Base-by-base conservation (phyloP, 2,888 invertebrate genomes). In the Sisyra nigra region DNA sequence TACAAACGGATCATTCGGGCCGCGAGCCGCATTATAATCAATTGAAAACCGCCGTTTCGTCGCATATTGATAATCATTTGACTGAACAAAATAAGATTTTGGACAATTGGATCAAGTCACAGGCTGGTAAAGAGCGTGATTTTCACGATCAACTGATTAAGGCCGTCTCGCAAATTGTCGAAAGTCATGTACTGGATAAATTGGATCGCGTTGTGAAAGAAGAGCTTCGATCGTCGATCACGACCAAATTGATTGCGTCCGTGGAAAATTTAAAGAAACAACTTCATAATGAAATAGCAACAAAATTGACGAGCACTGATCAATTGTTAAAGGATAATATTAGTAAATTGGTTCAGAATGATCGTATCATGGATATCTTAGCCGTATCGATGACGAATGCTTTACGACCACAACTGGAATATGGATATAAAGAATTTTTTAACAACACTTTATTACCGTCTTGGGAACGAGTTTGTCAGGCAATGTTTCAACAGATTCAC, bases 401-500 rank as follows among this genome's bases (percentile, higher is more conserved):
- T 0, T 73, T 89, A 10, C 76, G 82, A 51, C 76, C 79, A 3
- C 74, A 77, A 48, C 72, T 89, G 42, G 81, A 86, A 51, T 70
- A 74, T 11, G 76, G 81, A 10, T 86, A 89, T 58, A 77, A 80
- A 48, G 81, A 86, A 43, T 74, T 83, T 18, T 77, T 92, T 56
- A 69, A 75, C 36, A 77, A 76, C 49, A 73, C 77, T 48, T 68
- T 91, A 37, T 68, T 92, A 54, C 93, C 94, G 3, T 76, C 80
- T 29, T 84, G 91, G 70, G 92, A 94, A 60, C 80, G 80, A 57
- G 77, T 86, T 44, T 85, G 85, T 52, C 78, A 80, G 54, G 77
- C 77, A 56, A 82, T 96, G 72, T 91, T 93, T 58, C 72, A 77
- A 37, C 93, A 96, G 63, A 71, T 96, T 44, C 89, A 91, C 58